Evolutionary conservation across 2,113 vertebrate genomes (phyloP).

Genomic region (Lethenteron reissneri): DNA sequence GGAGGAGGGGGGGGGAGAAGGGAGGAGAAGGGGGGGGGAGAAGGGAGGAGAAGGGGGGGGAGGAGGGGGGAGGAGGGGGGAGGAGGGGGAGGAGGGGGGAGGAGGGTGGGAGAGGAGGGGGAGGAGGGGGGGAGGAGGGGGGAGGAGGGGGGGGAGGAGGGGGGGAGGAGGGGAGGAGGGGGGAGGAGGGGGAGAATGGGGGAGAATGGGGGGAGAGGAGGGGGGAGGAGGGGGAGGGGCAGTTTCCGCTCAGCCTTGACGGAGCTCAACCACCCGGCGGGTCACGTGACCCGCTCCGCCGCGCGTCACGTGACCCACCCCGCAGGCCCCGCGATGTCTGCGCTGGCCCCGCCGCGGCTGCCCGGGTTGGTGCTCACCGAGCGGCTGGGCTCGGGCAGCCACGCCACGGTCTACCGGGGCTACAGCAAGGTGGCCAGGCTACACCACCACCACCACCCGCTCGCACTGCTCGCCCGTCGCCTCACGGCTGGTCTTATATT

Average conservation of each 20-base stretch:
- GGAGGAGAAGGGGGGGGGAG: background rate
- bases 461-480: background rate
- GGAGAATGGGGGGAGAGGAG: background rate
- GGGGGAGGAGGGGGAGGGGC: background rate
- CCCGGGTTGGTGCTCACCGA: constrained; percentile 67
- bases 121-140: background rate
- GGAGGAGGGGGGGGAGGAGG: background rate
- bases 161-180: background rate
- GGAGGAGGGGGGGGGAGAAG: background rate
- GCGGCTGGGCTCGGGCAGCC: constrained; percentile 61
- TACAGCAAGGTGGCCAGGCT: constrained; percentile 50
- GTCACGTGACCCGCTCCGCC: no score
- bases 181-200: background rate
- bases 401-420: constrained; percentile 82
- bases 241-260: background rate
- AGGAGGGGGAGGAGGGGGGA: background rate
- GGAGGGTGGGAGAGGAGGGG: background rate
- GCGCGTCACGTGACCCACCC: no score
- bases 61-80: background rate
- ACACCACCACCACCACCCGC: background rate
- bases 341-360: constrained; percentile 43
- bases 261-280: background rate
- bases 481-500: background rate
- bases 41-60: background rate
- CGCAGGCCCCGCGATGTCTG: constrained; percentile 38